These are phyloP conservation scores for Nycticebus coucang DNA, from an alignment of 2,113 vertebrate genomes.

Conservation along the genomic window DNA sequence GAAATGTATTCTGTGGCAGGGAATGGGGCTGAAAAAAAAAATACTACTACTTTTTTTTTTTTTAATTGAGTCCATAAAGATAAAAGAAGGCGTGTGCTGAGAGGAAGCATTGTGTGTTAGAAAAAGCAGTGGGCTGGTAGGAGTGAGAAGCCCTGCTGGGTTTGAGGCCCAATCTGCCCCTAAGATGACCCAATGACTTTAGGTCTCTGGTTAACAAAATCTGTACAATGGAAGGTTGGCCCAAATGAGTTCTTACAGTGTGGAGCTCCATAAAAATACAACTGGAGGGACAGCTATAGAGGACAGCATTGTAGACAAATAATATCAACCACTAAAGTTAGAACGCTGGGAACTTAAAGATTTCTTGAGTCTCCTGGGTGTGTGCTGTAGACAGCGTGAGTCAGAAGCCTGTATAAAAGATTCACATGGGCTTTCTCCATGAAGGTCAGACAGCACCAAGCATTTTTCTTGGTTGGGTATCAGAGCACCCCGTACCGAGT, in stretches of 20 bases:
- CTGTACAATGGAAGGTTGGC: background rate
- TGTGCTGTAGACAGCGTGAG: fast-evolving
- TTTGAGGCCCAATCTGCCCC: background rate
- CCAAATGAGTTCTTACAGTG: background rate
- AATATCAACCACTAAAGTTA: background rate
- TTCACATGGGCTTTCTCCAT: background rate
- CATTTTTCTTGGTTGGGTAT: background rate
- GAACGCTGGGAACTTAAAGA: background rate
- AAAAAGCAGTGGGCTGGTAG: background rate
- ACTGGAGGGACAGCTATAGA: background rate
- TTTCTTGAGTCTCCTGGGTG: background rate
- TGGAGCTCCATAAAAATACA: background rate
- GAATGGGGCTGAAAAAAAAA: conserved; percentile 22
- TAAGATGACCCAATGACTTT: background rate
- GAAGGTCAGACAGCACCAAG: no score
- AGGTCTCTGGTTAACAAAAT: background rate
- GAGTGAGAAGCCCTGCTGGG: background rate
- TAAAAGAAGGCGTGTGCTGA: background rate
- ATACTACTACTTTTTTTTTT: background rate
- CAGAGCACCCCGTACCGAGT: background rate
- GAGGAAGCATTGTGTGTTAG: background rate
- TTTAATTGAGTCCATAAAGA: background rate
- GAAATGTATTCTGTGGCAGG: background rate
- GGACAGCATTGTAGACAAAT: background rate
- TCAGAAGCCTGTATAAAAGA: background rate